A percentile compares a stretch with the other conserved stretches of the same genome.
Evolutionary conservation across 2,113 vertebrate species (phyloP).

Genomic region (Apus apus): DNA sequence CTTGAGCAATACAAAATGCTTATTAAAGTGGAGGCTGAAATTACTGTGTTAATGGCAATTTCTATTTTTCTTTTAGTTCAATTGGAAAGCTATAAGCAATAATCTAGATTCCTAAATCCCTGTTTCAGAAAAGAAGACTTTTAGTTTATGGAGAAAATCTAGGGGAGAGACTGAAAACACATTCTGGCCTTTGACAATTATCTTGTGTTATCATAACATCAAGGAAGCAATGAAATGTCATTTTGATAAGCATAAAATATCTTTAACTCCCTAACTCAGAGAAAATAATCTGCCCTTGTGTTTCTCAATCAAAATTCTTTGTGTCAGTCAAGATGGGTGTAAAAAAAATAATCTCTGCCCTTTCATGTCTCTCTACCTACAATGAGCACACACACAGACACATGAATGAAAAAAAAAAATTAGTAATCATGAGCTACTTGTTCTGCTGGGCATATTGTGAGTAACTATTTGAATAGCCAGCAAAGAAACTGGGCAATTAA

Average conservation of each 20-base stretch:
- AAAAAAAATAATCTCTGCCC: not conserved
- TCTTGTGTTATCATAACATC: not conserved
- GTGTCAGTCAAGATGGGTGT: not conserved
- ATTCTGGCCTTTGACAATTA: not conserved
- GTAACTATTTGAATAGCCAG: not conserved
- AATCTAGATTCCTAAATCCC: not conserved
- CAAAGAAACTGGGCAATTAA: not conserved
- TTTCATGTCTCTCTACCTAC: not conserved
- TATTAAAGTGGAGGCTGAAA: not conserved
- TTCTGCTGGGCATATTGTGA: not conserved
- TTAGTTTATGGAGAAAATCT: not conserved
- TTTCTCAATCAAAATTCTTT: not conserved
- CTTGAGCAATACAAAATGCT: not conserved
- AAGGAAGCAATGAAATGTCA: not conserved
- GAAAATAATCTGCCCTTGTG: not conserved
- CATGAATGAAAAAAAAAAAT: not conserved
- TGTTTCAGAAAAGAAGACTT: not conserved
- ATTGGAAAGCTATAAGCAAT: not conserved
- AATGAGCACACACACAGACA: not conserved
- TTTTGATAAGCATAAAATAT: not conserved
- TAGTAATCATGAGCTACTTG: not conserved
- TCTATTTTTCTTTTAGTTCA: not conserved
- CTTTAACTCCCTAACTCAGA: not conserved
- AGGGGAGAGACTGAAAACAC: not conserved
- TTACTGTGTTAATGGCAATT: not conserved